phyloP scores from a whole-genome alignment of 2,888 invertebrate genomes.

The Deroplatys truncata region DNA sequence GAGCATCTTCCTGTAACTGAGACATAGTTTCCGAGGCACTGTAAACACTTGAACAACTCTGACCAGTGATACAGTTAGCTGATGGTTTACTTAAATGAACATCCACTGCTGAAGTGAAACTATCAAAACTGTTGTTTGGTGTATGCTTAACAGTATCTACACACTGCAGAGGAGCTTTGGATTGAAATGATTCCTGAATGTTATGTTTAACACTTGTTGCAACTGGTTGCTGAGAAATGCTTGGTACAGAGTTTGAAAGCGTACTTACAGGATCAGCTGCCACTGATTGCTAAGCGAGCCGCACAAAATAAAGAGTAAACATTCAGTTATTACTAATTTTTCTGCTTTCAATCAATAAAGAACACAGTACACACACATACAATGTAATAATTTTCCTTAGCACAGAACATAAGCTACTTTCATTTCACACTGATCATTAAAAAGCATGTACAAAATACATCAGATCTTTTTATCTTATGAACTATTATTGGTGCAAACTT shows the following conservation, averaged over 20 bases:
- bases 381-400: too few relatives aligned
- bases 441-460: too few relatives aligned
- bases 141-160: background rate
- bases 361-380: background rate
- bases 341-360: background rate
- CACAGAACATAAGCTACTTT: too few relatives aligned
- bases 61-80: background rate
- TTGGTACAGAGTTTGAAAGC: background rate
- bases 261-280: slow-evolving; percentile 31
- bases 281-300: slow-evolving; percentile 25
- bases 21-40: background rate
- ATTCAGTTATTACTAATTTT: background rate
- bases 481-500: too few relatives aligned
- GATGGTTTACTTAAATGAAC: background rate
- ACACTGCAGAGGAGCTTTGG: background rate
- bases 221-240: background rate
- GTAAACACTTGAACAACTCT: background rate
- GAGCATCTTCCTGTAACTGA: background rate
- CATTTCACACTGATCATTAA: too few relatives aligned
- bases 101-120: background rate
- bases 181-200: background rate
- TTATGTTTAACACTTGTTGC: background rate
- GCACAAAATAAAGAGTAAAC: slow-evolving; percentile 21
- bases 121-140: background rate
- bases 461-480: too few relatives aligned